Evolutionary conservation across 1,140 invertebrate species (phyloP).

Genomic region (Chymomyza costata): DNA sequence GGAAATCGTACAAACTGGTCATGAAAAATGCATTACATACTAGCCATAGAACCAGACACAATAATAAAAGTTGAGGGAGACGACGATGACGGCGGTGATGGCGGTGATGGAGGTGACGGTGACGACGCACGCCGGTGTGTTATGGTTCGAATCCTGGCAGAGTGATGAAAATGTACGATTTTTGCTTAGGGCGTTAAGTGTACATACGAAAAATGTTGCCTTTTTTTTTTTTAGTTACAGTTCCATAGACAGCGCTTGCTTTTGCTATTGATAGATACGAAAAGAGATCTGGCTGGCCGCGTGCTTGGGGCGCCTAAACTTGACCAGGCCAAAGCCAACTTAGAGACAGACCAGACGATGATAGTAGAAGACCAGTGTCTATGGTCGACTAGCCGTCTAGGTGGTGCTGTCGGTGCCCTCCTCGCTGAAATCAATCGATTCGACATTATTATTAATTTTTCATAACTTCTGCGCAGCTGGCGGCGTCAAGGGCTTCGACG

Average conservation of each 20-base stretch:
- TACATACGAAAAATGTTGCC: conserved; percentile 46
- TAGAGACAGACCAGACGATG: too few relatives aligned
- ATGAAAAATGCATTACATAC: conserved; percentile 65
- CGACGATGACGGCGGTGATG: conserved; percentile 28
- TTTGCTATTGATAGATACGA: too few relatives aligned
- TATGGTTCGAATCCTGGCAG: conserved; percentile 34
- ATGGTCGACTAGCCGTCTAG: conserved; percentile 64
- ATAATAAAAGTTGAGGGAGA: conserved; percentile 55
- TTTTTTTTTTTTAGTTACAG: conserved; percentile 63
- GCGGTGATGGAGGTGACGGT: conserved; percentile 27
- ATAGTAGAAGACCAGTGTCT: too few relatives aligned
- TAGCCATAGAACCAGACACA: not conserved
- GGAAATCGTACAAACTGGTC: conserved; percentile 73
- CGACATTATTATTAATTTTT: conserved; percentile 76
- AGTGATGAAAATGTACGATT: conserved; percentile 72
- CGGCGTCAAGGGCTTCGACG: conserved; percentile 52
- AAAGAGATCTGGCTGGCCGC: too few relatives aligned
- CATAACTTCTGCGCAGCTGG: conserved; percentile 72
- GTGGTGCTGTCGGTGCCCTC: conserved; percentile 40
- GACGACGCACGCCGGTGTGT: conserved; percentile 23
- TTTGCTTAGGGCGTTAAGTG: conserved; percentile 57
- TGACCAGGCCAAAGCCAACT: conserved; percentile 56
- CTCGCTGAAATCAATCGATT: conserved; percentile 74
- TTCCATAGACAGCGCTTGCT: conserved; percentile 56
- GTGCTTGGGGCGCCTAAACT: conserved; percentile 50